Evolutionary conservation across 2,113 vertebrate species (phyloP).

Genomic region (Sprattus sprattus): DNA sequence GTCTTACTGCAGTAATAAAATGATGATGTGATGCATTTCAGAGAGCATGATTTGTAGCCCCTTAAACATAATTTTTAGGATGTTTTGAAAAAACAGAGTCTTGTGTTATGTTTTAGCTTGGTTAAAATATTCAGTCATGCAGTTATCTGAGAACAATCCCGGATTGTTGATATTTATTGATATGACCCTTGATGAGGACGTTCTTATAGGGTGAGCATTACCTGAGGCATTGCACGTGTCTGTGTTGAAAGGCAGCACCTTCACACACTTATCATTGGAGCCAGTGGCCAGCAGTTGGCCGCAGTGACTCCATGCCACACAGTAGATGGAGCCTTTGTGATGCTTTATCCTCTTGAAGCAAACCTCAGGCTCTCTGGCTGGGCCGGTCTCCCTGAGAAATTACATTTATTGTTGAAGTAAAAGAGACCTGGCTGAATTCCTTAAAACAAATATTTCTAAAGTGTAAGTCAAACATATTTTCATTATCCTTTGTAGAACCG

Average conservation of each 20-base stretch:
- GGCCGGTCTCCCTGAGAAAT: conserved; percentile 68
- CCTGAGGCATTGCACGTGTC: conserved; percentile 96
- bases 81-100: neutral
- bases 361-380: conserved; percentile 81
- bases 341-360: conserved; percentile 98
- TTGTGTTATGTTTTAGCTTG: neutral
- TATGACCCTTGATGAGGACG: conserved; percentile 45
- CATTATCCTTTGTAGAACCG: too few relatives aligned
- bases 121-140: neutral
- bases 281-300: conserved; percentile 94
- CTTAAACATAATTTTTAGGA: neutral
- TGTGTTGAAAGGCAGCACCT: conserved; percentile 93
- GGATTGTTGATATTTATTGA: too few relatives aligned
- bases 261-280: conserved; percentile 97
- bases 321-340: conserved; percentile 98
- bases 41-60: neutral
- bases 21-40: neutral
- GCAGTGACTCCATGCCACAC: conserved; percentile 96
- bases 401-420: neutral
- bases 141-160: neutral
- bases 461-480: too few relatives aligned
- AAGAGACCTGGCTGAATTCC: neutral
- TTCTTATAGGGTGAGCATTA: conserved; percentile 69
- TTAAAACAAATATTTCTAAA: neutral
- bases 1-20: neutral